Base-by-base conservation (phyloP, 2,888 invertebrate genomes). In the Synergus gifuensis region DNA sequence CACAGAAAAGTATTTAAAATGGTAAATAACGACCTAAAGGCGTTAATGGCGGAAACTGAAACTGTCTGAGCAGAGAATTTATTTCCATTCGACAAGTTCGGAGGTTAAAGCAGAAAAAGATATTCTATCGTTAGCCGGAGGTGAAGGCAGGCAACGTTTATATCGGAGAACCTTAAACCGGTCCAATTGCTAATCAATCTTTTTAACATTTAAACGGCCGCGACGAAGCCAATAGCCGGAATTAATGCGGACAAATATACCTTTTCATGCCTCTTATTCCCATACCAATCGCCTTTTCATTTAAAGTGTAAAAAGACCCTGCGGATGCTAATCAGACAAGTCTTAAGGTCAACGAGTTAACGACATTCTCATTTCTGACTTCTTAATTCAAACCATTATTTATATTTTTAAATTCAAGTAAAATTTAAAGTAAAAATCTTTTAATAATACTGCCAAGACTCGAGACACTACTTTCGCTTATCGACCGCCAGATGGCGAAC, bases 51-150 rank as follows among this genome's bases (percentile, higher is more conserved):
- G 73, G 73, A 49, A 73, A 28, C 54, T 36, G 54, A 54, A 73
- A 54, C 36, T 54, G 73, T 40, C 36, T n/a, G 73, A 73, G 49
- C 4, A 16, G 28, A 73, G 73, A 73, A 73, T 73, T 73, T 73
- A 73, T 73, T 73, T 73, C 73, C 73, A 54, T 73, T 73, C 28
- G 49, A n/a, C 36, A 73, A 49, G 73, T 54, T 73, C 73, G 73
- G 73, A 73, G 73, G 73, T 73, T 73, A 73, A 69, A 46, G 69
- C 16, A 69, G 69, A 22, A 49, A 69, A 49, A 73, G 54, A 54
- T 73, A 73, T 73, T 73, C 36, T 36, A 73, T 36, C 36, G 36
- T 49, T 69, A 18, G 69, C 28, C 46, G 22, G 28, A 69, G 69
- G 49, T 36, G 54, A 73, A 73, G 73, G 73, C 54, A 54, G 54